Evolutionary conservation across 2,113 vertebrate genomes (phyloP), one percentile per base, ranked within the genome.

Genomic region (Chloropsis hardwickii): DNA sequence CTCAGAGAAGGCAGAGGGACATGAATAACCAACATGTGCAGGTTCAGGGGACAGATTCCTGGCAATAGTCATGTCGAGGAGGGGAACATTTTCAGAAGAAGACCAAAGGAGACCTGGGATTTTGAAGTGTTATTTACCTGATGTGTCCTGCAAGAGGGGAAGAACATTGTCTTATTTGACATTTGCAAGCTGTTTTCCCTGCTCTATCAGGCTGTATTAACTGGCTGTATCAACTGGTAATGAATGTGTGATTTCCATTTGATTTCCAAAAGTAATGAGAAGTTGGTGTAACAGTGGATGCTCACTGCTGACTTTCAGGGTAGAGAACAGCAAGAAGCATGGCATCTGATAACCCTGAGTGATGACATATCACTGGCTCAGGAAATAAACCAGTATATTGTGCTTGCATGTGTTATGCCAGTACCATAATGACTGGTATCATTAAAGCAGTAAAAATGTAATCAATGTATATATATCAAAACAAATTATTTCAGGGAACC

Each of bases 381-480:
- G 50, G 80, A 91, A 82, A 76, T 76, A 65, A 60, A 44, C 22
- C 25, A 35, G 3, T 56, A 56, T 50, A 27, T 56, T 61, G 18
- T 39, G 47, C 31, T 87, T 48, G 42, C 9, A 12, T 12, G 11
- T 85, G 54, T 90, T 19, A 61, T 60, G 19, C 16, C 54, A 66
- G 45, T 54, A 73, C 24, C 31, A 51, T 66, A 82, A 92, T 62
- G 47, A 58, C 67, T 80, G 81, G 51, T 66, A 50, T 60, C 72
- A 66, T 37, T 76, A 86, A 92, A 96, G 73, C 14, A 90, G 61
- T 89, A 86, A 96, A 88, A 94, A 82, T 24, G 22, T 67, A 86
- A 94, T 96, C 94, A 47, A 71, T 94, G 45, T 53, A 39, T 94
- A 81, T 91, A 54, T 81, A 90, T 86, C 57, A 56, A 92, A 97